Conservation (phyloP, 2,113 vertebrate genomes). For the Pterocles gutturalis region DNA sequence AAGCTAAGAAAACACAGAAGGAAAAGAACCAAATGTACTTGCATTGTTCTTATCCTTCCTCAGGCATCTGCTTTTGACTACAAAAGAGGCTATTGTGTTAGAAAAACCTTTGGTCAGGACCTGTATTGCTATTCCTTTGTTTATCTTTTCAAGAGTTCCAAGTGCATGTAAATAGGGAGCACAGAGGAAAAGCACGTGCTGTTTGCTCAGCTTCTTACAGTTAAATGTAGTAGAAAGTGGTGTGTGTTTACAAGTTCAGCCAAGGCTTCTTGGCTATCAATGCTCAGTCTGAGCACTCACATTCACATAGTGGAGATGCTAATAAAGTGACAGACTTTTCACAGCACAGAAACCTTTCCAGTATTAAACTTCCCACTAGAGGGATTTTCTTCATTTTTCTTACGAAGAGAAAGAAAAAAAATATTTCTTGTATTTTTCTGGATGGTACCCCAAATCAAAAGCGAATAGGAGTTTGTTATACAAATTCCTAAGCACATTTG, state of each 20-base stretch:
- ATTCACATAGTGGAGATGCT: background rate
- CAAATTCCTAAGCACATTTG: background rate
- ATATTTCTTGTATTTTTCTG: background rate
- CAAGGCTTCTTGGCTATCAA: background rate
- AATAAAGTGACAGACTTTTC: background rate
- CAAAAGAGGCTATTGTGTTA: background rate
- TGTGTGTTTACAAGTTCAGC: background rate
- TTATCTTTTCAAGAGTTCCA: background rate
- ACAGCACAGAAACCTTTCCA: background rate
- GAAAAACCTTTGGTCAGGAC: background rate
- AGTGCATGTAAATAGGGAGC: background rate
- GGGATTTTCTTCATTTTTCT: background rate
- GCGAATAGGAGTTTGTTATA: background rate
- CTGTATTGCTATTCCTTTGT: background rate
- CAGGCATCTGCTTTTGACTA: background rate
- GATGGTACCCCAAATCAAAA: background rate
- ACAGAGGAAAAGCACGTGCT: background rate
- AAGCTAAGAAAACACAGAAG: background rate
- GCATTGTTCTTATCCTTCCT: conserved; percentile 27
- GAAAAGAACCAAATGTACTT: background rate
- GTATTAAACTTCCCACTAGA: background rate
- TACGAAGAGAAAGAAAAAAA: background rate
- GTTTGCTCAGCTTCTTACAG: background rate
- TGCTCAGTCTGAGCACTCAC: rapidly evolving
- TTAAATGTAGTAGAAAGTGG: background rate